Percentiles rank a stretch among this genome's conserved stretches.
Conservation (phyloP, 2,888 invertebrate genomes). For the Clusia tigrina region DNA sequence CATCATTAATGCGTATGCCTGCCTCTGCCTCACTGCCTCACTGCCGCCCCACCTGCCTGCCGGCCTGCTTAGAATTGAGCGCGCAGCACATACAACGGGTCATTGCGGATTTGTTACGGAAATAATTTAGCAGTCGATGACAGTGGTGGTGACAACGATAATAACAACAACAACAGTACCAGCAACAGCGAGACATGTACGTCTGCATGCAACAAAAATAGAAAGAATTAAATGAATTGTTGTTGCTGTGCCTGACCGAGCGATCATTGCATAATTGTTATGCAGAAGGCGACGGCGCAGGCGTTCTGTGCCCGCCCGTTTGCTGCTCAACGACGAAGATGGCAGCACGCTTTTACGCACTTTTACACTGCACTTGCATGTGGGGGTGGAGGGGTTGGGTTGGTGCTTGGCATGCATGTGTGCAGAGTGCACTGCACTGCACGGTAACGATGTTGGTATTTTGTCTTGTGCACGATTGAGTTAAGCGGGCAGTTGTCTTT, state of each 20-base stretch:
- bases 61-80: background rate
- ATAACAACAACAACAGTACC: background rate
- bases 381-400: background rate
- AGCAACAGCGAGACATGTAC: background rate
- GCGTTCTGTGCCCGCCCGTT: slow-evolving; percentile 1
- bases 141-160: background rate
- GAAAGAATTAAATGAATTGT: background rate
- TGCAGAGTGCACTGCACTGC: no score
- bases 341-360: slow-evolving; percentile 12
- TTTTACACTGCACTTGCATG: background rate
- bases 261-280: slow-evolving; percentile 25
- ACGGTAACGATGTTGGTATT: background rate
- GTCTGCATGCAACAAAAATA: background rate
- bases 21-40: no score
- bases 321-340: background rate
- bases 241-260: background rate
- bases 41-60: background rate
- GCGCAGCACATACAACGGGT: slow-evolving; percentile 5
- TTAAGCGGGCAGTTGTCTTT: slow-evolving; percentile 27
- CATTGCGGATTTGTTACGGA: slow-evolving; percentile 28
- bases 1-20: no score
- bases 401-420: slow-evolving; percentile 6
- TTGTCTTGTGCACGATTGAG: slow-evolving; percentile 2
- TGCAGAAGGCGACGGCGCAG: slow-evolving; percentile 17
- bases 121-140: slow-evolving; percentile 17